Base-by-base conservation (phyloP, 2,113 vertebrate species). In the Nothobranchius furzeri region DNA sequence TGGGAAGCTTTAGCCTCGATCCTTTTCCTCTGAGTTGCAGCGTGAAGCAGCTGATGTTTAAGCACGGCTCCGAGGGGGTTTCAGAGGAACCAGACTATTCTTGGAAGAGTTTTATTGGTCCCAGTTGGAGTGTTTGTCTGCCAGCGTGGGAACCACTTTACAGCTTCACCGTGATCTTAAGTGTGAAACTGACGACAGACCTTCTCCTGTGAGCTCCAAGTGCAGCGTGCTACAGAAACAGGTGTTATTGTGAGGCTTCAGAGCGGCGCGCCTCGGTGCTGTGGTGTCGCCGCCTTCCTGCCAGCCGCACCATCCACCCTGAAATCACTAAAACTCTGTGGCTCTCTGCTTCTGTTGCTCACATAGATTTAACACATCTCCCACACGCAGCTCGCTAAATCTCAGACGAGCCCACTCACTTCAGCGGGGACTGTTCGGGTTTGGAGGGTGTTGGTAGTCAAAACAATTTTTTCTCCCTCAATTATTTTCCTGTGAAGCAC, bases 141-240 rank as follows among this genome's bases (percentile, higher is more conserved):
- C 48, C 50, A 40, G 60, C 78, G 87, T 84, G 85, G 86, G 79
- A 89, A 85, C 63, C 73, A 51, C 69, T 88, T 87, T 83, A 88
- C 47, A 54, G 83, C 82, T 75, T 73, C 60, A 25, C 50, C 46
- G 30, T 60, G 58, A 64, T 76, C 66, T 76, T 25, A 82, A 83
- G 78, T 57, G 64, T 53, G 45, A 62, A 74, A 24, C 66, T 86
- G 84, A 89, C 87, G 75, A 86, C 81, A 88, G 84, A 47, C 67
- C 42, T 3, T 17, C 12, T 60, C 63, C 69, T 55, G 25, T 2
- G 64, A 67, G 71, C 87, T 85, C 61, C 80, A 78, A 85, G 73
- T 52, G 68, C 59, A 81, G 76, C 82, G 75, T 52, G 68, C 65
- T 74, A 50, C 37, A 82, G 57, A 85, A 89, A 81, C 89, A 89